These are phyloP conservation scores for Pristionchus exspectatus DNA, from an alignment of 2,888 invertebrate genomes.

Conservation along the genomic window DNA sequence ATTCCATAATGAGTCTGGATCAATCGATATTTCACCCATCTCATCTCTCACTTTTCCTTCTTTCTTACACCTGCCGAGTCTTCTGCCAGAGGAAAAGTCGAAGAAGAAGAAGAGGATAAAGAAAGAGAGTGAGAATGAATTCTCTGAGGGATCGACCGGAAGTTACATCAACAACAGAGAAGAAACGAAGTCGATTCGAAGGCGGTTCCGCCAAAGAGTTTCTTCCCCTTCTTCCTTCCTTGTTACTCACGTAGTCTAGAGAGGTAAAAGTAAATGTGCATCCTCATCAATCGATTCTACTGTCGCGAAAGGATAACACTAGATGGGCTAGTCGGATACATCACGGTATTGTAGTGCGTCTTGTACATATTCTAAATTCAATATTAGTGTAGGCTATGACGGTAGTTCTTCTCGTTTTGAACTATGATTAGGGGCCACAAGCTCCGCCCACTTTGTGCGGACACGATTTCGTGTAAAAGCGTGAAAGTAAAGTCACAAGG, in stretches of 20 bases:
- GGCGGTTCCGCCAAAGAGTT: not conserved
- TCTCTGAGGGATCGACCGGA: constrained; percentile 32
- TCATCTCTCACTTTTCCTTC: constrained; percentile 24
- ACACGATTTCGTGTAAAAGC: too few species aligned
- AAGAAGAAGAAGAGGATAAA: constrained; percentile 31
- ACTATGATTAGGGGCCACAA: too few species aligned
- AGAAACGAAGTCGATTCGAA: not conserved
- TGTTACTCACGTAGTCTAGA: not conserved
- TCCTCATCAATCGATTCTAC: too few species aligned
- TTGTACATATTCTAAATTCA: too few species aligned
- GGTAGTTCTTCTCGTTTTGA: too few species aligned
- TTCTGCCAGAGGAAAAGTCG: not conserved
- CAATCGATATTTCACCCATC: not conserved
- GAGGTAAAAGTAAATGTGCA: too few species aligned
- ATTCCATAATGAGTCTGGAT: not conserved
- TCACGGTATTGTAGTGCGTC: too few species aligned
- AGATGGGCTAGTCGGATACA: too few species aligned
- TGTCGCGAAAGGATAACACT: too few species aligned
- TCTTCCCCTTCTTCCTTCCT: not conserved
- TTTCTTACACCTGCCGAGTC: constrained; percentile 31
- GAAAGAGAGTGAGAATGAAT: constrained; percentile 44
- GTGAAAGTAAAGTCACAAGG: too few species aligned
- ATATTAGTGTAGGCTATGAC: too few species aligned
- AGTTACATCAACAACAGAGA: constrained; percentile 40
- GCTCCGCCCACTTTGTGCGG: too few species aligned